Base-by-base conservation (phyloP, 2,113 vertebrate genomes). In the Hiodon tergisus region DNA sequence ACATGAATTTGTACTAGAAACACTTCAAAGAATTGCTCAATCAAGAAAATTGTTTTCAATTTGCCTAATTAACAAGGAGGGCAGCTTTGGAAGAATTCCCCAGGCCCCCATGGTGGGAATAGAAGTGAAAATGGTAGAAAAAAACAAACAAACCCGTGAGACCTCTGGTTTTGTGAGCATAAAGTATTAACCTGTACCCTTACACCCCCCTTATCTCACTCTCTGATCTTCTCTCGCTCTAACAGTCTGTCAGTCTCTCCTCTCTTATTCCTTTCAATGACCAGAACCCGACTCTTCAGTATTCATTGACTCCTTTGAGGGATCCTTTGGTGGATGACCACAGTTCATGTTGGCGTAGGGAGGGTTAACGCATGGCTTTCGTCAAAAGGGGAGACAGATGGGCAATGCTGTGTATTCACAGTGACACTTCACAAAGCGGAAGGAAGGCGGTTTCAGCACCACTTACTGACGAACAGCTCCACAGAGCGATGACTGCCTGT, bases 11-110 rank as follows among this genome's bases (percentile, higher is more conserved):
- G 84, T 78, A 84, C 85, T 83, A 81, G 59, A 77, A 81, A 84
- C 68, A 78, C 78, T 69, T 81, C 78, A 69, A 84, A 86, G 86
- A 84, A 85, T 85, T 79, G 73, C 82, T 84, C 86, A 87, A 88
- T 90, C 84, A 85, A 65, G 85, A 80, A 87, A 87, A 90, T 82
- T 47, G 81, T 79, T 86, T 84, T 86, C 88, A 88, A 89, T 91
- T 89, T 88, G 85, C 82, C 86, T 87, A 86, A 89, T 89, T 90
- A 88, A 87, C 87, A 81, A 69, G 78, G 76, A 81, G 81, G 80
- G 82, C 71, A 84, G 80, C 78, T 17, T 77, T 77, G 47, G 62
- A 16, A 9, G 17, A 14, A 66, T 7, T 14, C 11, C 11, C 10
- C 59, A 14, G 59, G 16, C 4, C 16, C 16, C 78, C 73, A 78